Base-by-base conservation (phyloP, 2,888 invertebrate species). In the Pecten maximus region DNA sequence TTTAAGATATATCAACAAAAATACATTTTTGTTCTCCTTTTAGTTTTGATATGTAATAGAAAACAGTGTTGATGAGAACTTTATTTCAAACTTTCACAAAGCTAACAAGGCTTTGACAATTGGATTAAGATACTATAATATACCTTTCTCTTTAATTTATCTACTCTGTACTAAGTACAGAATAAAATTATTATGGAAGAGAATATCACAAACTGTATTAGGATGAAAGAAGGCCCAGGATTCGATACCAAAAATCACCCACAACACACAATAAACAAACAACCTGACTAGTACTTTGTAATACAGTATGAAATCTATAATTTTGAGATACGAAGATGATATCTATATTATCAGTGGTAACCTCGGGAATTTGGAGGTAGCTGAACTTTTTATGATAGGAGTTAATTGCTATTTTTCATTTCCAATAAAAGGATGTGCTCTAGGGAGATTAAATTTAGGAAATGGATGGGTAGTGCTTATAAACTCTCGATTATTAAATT, bases 391-490 rank as follows among this genome's bases (percentile, higher is more conserved):
- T 74, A 74, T 35, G 74, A 74, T 23, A 74, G 74, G 10, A 10
- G 74, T 74, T 74, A 74, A 74, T 74, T 74, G 74, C 10, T 74
- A 74, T 35, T 35, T 74, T 74, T 74, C 74, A 28, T 74, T 74
- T 74, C 12, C 28, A 28, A 28, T 74, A 74, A 74, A 74, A 74
- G 74, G 74, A 74, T 74, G 74, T 74, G 74, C 74, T 74, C 74
- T 74, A 74, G 74, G 74, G 74, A 74, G 28, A 74, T 74, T 74
- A 74, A 74, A 74, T 28, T 74, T 74, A 35, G 74, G 74, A 74
- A 74, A 74, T 74, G 74, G 74, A 74, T 35, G 35, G 35, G 60
- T 35, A 74, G 54, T 19, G n/a, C 54, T 54, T 19, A 74, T 35
- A 35, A 35, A 74, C 35, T 35, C 35, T 28, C 28, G 35, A 74